Percentiles rank a stretch among this genome's conserved stretches.
Conservation (phyloP, 1,140 invertebrate genomes). For the Temnothorax nylanderi region DNA sequence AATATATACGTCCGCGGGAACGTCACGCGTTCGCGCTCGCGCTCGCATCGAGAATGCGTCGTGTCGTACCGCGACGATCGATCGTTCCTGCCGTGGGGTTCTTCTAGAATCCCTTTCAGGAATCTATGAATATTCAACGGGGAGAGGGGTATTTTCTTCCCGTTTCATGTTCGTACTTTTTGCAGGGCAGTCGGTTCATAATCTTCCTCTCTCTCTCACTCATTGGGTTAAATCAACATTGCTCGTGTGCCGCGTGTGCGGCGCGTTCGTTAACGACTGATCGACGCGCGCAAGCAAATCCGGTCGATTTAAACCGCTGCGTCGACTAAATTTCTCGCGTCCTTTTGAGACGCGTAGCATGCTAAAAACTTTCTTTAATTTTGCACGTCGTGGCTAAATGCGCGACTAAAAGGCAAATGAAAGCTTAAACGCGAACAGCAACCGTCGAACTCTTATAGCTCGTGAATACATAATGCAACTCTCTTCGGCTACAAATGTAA, state of each 20-base stretch:
- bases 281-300: background rate
- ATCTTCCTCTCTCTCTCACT: background rate
- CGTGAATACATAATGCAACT: constrained; percentile 36
- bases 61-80: background rate
- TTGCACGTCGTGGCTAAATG: background rate
- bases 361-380: constrained; percentile 28
- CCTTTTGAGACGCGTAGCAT: background rate
- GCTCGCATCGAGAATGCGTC: background rate
- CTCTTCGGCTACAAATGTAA: constrained; percentile 1
- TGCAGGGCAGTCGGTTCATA: constrained; percentile 1
- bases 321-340: background rate
- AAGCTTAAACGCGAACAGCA: background rate
- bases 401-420: constrained; percentile 7
- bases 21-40: constrained; percentile 24
- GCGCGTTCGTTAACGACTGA: background rate
- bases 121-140: constrained; percentile 63
- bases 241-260: background rate
- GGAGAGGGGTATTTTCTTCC: background rate
- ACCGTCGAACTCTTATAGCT: constrained; percentile 12
- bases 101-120: constrained; percentile 11
- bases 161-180: background rate
- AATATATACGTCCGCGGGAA: constrained; percentile 24
- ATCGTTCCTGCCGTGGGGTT: background rate
- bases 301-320: background rate
- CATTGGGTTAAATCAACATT: constrained; percentile 11